Base-by-base conservation (phyloP, 2,113 vertebrate genomes). In the Odontophorus gujanensis region DNA sequence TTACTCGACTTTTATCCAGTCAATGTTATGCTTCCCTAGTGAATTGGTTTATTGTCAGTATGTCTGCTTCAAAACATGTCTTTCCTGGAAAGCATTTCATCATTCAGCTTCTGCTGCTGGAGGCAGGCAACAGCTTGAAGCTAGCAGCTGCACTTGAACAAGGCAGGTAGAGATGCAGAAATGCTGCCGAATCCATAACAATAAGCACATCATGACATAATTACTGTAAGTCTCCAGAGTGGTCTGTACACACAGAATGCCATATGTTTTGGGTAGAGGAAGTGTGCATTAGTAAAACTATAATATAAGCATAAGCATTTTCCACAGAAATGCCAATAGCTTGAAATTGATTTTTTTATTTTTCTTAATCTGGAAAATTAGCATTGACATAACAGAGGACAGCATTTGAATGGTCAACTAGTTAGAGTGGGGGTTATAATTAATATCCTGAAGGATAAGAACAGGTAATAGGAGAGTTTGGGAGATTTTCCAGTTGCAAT, bases 101-200 rank as follows among this genome's bases (percentile, higher is more conserved):
- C 94, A 89, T 94, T 97, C 94, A 86, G 79, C 65, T 79, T 89
- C 94, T 95, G 80, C 85, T 1, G 0, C 95, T 94, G 34, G 88
- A 97, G 97, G 59, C 93, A 96, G 95, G 82, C 94, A 97, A 78
- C 94, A 97, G 96, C 96, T 98, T 97, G 97, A 95, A 97, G 62
- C 59, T 87, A 96, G 90, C 97, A 98, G 97, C 97, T 97, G 97
- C 96, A 97, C 95, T 94, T 45, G 18, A 96, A 93, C 96, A 97
- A 97, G 97, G 94, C 95, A 97, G 96, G 96, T 97, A 97, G 90
- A 96, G 72, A 91, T 61, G 74, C 89, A 97, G 93, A 89, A 96
- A 97, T 87, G 81, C 94, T 95, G 85, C 83, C 0, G 87, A 96
- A 95, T 95, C 90, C 79, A 81, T 96, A 95, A 95, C 97, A 98